Conservation (phyloP, 92 coral and sea anemone genomes). For the Muricea muricata region DNA sequence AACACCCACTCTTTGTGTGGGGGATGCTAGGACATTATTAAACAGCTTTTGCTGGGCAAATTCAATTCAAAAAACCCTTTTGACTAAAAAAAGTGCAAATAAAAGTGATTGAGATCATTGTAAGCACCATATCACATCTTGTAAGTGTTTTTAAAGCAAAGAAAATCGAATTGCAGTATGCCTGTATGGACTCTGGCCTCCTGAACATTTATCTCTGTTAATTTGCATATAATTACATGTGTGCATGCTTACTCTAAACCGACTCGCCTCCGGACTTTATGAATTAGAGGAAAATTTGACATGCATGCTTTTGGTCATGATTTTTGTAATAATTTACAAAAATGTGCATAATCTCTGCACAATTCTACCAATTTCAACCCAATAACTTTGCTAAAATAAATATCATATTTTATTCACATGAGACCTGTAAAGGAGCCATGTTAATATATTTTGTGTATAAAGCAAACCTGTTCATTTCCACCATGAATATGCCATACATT, state of each 20-base stretch:
- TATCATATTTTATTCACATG: too few species aligned
- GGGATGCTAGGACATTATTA: not conserved
- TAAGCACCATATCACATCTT: not conserved
- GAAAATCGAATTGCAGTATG: not conserved
- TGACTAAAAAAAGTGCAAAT: not conserved
- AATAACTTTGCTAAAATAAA: too few species aligned
- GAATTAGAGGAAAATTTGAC: not conserved
- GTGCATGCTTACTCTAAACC: not conserved
- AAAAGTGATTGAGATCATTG: not conserved
- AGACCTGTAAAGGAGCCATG: too few species aligned
- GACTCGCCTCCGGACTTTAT: not conserved
- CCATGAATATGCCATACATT: too few species aligned
- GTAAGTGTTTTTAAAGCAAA: not conserved
- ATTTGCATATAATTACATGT: slow-evolving; percentile 32
- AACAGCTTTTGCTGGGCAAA: not conserved
- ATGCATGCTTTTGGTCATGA: not conserved
- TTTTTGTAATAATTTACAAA: not conserved
- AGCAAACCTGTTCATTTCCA: too few species aligned
- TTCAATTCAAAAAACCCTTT: not conserved
- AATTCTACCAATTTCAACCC: not conserved
- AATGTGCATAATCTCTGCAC: not conserved
- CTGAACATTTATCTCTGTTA: slow-evolving; percentile 7
- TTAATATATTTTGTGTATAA: too few species aligned
- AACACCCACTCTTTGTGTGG: slow-evolving; percentile 28
- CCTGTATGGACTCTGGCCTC: not conserved